Conservation (phyloP, 37 sponge, comb jelly and placozoan species). For the Chondrilla cf. caribensis region DNA sequence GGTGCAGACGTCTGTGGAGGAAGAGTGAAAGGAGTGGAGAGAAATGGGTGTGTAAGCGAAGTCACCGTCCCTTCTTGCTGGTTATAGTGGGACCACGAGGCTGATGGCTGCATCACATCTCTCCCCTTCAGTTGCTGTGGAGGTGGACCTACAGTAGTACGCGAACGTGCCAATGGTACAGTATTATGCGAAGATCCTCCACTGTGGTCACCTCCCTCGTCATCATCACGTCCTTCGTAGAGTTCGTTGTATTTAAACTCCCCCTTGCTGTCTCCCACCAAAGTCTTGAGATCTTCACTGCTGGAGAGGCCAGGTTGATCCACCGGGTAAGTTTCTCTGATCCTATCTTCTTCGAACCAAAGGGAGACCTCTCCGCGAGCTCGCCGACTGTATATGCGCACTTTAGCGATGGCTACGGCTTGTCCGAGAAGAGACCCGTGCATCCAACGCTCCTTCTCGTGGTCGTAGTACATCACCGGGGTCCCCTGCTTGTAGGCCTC, state of each 20-base stretch:
- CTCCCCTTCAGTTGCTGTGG: neutral
- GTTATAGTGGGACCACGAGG: slow-evolving; percentile 15
- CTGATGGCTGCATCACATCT: neutral
- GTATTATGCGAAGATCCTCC: too few relatives aligned
- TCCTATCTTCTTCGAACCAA: slow-evolving; percentile 14
- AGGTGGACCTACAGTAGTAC: neutral
- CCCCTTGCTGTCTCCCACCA: neutral
- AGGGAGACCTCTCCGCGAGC: slow-evolving; percentile 1
- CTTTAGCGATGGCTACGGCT: neutral
- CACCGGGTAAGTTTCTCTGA: neutral
- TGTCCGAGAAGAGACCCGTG: neutral
- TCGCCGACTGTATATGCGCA: neutral
- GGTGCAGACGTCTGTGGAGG: neutral
- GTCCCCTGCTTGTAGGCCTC: slow-evolving; percentile 16
- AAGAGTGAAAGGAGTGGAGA: slow-evolving; percentile 3
- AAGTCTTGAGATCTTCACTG: neutral
- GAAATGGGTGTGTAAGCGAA: neutral
- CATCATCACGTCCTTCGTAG: neutral
- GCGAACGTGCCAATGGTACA: too few relatives aligned
- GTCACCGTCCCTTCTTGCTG: neutral
- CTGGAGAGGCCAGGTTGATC: neutral
- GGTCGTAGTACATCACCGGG: slow-evolving; percentile 20
- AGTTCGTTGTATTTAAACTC: neutral
- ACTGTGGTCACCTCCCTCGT: neutral
- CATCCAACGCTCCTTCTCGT: slow-evolving; percentile 26